Evolutionary conservation across 2,113 vertebrate genomes (phyloP).

Genomic region (Thunnus thynnus): DNA sequence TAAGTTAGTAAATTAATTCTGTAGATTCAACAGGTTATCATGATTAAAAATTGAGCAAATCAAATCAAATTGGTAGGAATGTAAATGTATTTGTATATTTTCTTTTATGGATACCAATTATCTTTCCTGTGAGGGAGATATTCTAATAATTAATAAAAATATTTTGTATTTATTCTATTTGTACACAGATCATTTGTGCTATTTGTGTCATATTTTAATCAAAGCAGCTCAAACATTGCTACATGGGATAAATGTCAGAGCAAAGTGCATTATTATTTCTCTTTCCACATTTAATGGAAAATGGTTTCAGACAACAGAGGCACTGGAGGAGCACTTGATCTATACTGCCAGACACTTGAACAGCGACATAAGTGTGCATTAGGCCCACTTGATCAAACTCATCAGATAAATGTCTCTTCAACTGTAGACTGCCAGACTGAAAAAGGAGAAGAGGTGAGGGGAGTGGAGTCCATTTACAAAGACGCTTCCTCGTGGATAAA

Average conservation of each 20-base stretch:
- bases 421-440: background rate
- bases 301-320: background rate
- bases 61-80: too few relatives aligned
- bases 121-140: too few relatives aligned
- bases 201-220: too few relatives aligned
- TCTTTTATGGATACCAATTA: too few relatives aligned
- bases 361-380: background rate
- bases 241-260: too few relatives aligned
- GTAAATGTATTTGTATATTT: too few relatives aligned
- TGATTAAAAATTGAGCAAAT: too few relatives aligned
- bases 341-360: constrained; percentile 3
- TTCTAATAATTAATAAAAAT: too few relatives aligned
- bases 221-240: background rate
- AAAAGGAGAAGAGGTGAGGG: background rate
- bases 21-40: too few relatives aligned
- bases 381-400: constrained; percentile 5
- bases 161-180: background rate
- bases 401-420: constrained; percentile 7
- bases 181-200: background rate
- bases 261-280: background rate
- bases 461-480: too few relatives aligned
- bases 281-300: background rate
- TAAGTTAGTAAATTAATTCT: too few relatives aligned
- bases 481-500: too few relatives aligned
- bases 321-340: constrained; percentile 6